Base-by-base conservation (phyloP, 2,113 vertebrate species). In the Sander lucioperca region DNA sequence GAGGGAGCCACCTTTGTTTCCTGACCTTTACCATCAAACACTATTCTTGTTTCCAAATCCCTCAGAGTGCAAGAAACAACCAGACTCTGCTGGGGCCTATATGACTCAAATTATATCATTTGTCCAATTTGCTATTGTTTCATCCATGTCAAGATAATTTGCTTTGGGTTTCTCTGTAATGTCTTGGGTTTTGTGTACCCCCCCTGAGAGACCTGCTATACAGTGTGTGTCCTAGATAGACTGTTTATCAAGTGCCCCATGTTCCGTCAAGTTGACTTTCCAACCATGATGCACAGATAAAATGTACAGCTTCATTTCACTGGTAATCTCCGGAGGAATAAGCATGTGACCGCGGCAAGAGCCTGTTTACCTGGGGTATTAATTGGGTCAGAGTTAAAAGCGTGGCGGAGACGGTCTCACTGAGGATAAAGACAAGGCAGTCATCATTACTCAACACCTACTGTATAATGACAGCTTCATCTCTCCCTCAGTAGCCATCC, bases 101-200 rank as follows among this genome's bases (percentile, higher is more conserved):
- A 89, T 79, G 90, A 94, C 94, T 95, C 93, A 96, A 95, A 96
- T 95, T 94, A 95, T 94, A 95, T 95, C 94, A 95, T 96, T 95
- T 95, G 94, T 95, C 94, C 95, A 96, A 95, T 96, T 95, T 95
- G 93, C 94, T 94, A 94, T 95, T 95, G 95, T 96, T 96, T 96
- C 95, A 95, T 94, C 94, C 95, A 93, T 94, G 94, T 95, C 94
- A 95, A 90, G 93, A 93, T 95, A 96, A 96, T 96, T 95, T 95
- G 95, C 95, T 96, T 94, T 95, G 93, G 93, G 95, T 95, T 95
- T 90, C 90, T 88, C 84, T 91, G 93, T 89, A 94, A 94, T 92
- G 94, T 92, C 94, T 95, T 87, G 94, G 93, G 93, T 91, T 93
- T 96, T 94, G 79, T 77, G 85, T 77, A 43, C 79, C 75, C 84